Evolutionary conservation across 2,888 invertebrate species (phyloP), one percentile per base, ranked within the genome.

Genomic region (Malacosoma neustria): DNA sequence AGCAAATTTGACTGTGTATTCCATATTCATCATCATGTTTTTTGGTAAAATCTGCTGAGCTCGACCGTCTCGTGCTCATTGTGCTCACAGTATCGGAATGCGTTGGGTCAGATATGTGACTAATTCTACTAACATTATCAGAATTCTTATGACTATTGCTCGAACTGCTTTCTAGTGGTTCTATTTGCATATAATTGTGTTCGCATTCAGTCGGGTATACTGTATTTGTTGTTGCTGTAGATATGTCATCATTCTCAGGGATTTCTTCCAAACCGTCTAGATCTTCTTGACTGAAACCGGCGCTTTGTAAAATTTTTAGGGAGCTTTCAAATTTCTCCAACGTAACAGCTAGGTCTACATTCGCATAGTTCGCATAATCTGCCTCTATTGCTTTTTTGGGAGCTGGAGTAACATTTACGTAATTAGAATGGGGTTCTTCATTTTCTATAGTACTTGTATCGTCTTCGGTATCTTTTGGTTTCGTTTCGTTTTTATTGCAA

Each of bases 271-370:
- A 54, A 34, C 72, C 82, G 11, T 88, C 87, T 4, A 88, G 51
- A 43, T 88, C 88, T 43, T 88, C 87, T 48, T 87, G 86, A 40
- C 88, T 87, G 45, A 89, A 87, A 1, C 89, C 89, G 7, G 89
- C 88, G 52, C 88, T 89, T 41, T 87, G 77, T 12, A 91, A 60
- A 29, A 91, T 81, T 52, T 92, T 92, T 48, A 91, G 87, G 34
- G 93, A 92, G 65, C 92, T 94, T 65, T 93, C 94, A 61, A 93
- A 94, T 47, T 93, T 89, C 54, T 92, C 91, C 38, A 94, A 72
- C 0, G 93, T 93, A 48, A 92, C 89, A 40, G 90, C 90, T 64
- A 93, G 92, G 61, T 93, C 92, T 72, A 94, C 87, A 61, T 92
- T 92, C n/a, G 89, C 91, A 62, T 92, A 92, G 57, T 91, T 91